Evolutionary conservation across 2,113 vertebrate species (phyloP), one percentile per base, ranked within the genome.

Genomic region (Sapajus apella): DNA sequence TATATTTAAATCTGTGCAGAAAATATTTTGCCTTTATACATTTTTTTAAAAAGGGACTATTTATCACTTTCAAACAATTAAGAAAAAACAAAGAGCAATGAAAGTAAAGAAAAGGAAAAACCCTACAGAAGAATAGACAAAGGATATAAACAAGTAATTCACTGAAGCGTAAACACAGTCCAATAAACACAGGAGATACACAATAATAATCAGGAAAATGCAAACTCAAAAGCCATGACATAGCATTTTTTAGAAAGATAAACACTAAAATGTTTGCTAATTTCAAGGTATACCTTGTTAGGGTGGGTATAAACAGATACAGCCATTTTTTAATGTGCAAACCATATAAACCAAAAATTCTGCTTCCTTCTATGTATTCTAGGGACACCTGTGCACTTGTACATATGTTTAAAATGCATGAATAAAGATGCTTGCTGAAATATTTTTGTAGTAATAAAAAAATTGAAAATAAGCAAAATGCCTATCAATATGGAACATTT

Each of bases 21-120:
- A 83, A 56, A 58, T 84, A 77, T 55, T 91, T 88, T 61, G 4
- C 13, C 9, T 27, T 73, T 37, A 21, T 30, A 23, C 55, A 50
- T 11, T 77, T 89, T 89, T 79, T 79, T 72, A 94, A 64, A 84
- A 14, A 23, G 47, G 66, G 18, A 87, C 90, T 52, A 70, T 66
- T 79, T 91, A 87, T 50, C 84, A 94, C 18, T 75, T 92, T 91
- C 64, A 91, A 94, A 70, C 3, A 90, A 87, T 40, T 61, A 56
- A 85, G 8, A 30, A 93, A 92, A 64, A 85, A 87, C 13, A 92
- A 47, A 77, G 27, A 47, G 27, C 35, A 61, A 45, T 85, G 6
- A 40, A 76, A 90, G 23, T 21, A 50, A 95, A 81, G 3, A 81
- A 76, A 90, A n/a, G 5, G 9, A 50, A 50, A 76, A 94, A 72